phyloP scores from a whole-genome alignment of 2,797 vertebrate genomes.

The Lutjanus campechanus region DNA sequence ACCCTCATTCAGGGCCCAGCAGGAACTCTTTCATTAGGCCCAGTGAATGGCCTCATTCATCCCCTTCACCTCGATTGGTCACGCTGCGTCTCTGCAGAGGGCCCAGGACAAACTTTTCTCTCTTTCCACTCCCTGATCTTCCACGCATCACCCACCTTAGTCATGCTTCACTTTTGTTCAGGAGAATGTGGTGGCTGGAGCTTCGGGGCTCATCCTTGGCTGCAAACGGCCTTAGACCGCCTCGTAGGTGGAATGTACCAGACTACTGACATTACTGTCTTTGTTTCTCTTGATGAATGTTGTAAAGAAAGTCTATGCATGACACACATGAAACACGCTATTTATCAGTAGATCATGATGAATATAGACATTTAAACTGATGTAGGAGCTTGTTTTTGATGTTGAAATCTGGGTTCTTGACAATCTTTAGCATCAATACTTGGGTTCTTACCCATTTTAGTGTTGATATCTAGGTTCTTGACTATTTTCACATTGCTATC shows the following conservation, averaged over 20 bases:
- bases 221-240: constrained; percentile 32
- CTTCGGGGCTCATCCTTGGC: constrained; percentile 55
- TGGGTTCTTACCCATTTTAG: too few relatives aligned
- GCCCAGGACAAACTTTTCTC: constrained; percentile 84
- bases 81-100: constrained; percentile 80
- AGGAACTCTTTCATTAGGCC: constrained; percentile 86
- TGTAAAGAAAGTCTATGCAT: constrained; percentile 4
- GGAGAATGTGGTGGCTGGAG: constrained; percentile 64
- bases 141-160: constrained; percentile 81
- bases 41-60: constrained; percentile 87
- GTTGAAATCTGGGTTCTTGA: too few relatives aligned
- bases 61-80: constrained; percentile 85
- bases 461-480: too few relatives aligned
- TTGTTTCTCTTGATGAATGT: constrained; percentile 32
- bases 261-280: constrained; percentile 30
- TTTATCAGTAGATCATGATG: constrained; percentile 2
- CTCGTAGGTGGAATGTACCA: constrained; percentile 37
- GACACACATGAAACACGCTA: not conserved
- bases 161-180: constrained; percentile 80
- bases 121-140: constrained; percentile 73
- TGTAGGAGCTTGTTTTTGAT: too few relatives aligned
- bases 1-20: constrained; percentile 85
- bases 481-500: too few relatives aligned
- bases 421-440: too few relatives aligned
- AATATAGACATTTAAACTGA: not conserved